Percentiles rank a stretch among this genome's conserved stretches.
These are phyloP conservation scores for Brachionus koreanus DNA, from an alignment of 1,140 invertebrate genomes.

Conservation along the genomic window DNA sequence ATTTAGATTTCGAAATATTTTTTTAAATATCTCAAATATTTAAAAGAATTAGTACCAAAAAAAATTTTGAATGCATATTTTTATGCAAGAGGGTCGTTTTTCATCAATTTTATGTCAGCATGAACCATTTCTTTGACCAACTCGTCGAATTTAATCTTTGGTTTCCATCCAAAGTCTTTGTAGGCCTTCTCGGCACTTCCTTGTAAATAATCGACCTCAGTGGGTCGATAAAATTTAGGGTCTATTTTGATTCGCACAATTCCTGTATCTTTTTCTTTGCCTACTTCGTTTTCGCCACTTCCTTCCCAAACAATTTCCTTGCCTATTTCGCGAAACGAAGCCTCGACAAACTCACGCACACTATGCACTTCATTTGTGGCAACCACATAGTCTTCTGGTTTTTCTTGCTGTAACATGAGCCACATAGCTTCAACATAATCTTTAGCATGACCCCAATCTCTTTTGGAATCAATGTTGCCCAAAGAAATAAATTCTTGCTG, in stretches of 20 bases:
- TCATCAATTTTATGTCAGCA: slow-evolving; percentile 87
- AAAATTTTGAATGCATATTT: too few species aligned
- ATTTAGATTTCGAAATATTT: too few species aligned
- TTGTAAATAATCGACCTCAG: slow-evolving; percentile 81
- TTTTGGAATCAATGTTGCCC: slow-evolving; percentile 88
- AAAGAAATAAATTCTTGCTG: slow-evolving; percentile 81
- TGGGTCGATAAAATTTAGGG: slow-evolving; percentile 90
- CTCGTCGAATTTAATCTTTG: slow-evolving; percentile 74
- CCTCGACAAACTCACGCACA: slow-evolving; percentile 92
- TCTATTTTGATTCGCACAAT: slow-evolving; percentile 83
- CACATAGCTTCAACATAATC: slow-evolving; percentile 99
- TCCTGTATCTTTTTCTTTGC: slow-evolving; percentile 74
- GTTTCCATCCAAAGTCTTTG: slow-evolving; percentile 77
- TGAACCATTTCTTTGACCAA: slow-evolving; percentile 93
- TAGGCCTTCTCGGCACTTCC: slow-evolving; percentile 87
- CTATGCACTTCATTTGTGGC: slow-evolving; percentile 90
- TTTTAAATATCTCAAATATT: too few species aligned
- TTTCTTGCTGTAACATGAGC: slow-evolving; percentile 93
- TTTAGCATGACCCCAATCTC: slow-evolving; percentile 98
- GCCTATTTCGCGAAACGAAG: slow-evolving; percentile 69
- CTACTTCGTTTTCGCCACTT: slow-evolving; percentile 75
- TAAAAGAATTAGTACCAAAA: too few species aligned
- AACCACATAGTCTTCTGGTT: slow-evolving; percentile 92
- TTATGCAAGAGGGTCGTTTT: slow-evolving; percentile 68
- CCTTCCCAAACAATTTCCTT: slow-evolving; percentile 79